Percentiles rank a stretch among this genome's conserved stretches.
phyloP scores from a whole-genome alignment of 2,888 invertebrate species.

The Sarcophaga rosellei region DNA sequence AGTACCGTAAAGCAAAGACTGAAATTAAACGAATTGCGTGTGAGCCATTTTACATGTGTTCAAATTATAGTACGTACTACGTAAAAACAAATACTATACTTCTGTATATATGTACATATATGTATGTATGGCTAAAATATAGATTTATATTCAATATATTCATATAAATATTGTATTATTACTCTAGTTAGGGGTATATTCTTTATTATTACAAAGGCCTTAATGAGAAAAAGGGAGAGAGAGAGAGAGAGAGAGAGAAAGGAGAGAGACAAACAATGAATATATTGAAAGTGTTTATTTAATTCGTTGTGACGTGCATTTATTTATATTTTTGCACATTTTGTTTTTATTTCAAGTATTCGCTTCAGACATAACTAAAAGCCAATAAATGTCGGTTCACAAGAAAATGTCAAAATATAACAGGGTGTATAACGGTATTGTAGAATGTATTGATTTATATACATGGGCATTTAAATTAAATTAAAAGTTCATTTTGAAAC shows the following conservation, averaged over 20 bases:
- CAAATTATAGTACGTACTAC: slow-evolving; percentile 8
- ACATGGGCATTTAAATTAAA: not conserved
- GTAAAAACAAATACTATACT: not conserved
- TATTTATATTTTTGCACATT: slow-evolving; percentile 35
- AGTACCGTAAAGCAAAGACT: slow-evolving; percentile 67
- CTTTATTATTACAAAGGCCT: not conserved
- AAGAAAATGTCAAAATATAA: slow-evolving; percentile 58
- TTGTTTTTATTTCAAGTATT: slow-evolving; percentile 51
- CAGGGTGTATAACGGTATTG: slow-evolving; percentile 35
- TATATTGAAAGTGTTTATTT: not conserved
- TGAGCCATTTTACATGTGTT: slow-evolving; percentile 44
- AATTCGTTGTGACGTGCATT: slow-evolving; percentile 27
- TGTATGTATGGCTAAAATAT: not conserved
- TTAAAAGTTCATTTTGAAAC: no score
- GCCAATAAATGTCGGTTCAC: slow-evolving; percentile 53
- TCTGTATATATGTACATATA: not conserved
- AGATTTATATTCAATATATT: not conserved
- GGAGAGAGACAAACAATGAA: not conserved
- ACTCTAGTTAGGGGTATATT: slow-evolving; percentile 42
- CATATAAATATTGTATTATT: slow-evolving; percentile 7
- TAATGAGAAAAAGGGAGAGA: not conserved
- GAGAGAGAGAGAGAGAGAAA: not conserved
- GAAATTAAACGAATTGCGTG: slow-evolving; percentile 54
- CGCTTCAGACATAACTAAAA: slow-evolving; percentile 20
- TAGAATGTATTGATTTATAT: not conserved